A percentile compares a stretch with the other conserved stretches of the same genome.
Evolutionary conservation across 2,113 vertebrate species (phyloP).

Genomic region (Xenotilapia longispinis): DNA sequence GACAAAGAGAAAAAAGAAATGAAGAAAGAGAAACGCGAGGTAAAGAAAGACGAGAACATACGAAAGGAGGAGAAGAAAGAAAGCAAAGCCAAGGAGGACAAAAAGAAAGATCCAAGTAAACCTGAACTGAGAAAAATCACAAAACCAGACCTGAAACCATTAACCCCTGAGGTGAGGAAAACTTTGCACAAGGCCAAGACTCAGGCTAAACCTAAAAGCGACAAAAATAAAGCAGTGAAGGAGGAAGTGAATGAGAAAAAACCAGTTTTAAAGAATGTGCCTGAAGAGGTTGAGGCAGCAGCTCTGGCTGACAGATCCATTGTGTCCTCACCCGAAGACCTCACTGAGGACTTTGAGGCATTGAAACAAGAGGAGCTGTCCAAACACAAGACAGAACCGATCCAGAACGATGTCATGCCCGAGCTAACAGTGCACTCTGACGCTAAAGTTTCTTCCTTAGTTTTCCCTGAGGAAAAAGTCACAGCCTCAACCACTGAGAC

Average conservation of each 20-base stretch:
- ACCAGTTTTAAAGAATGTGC: conserved; percentile 52
- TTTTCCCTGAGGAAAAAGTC: conserved; percentile 58
- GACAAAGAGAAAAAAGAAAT: conserved; percentile 92
- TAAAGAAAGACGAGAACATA: conserved; percentile 80
- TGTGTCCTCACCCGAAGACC: conserved; percentile 92
- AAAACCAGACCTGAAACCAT: conserved; percentile 90
- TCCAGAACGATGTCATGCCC: conserved; percentile 26
- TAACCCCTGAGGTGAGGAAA: conserved; percentile 94
- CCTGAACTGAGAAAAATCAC: conserved; percentile 84
- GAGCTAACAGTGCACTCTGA: conserved; percentile 30
- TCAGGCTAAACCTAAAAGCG: conserved; percentile 80
- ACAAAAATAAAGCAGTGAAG: conserved; percentile 80
- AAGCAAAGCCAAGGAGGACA: conserved; percentile 81
- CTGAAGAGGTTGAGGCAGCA: conserved; percentile 54
- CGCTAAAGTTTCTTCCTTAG: conserved; percentile 33
- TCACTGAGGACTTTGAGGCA: conserved; percentile 93
- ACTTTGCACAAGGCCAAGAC: conserved; percentile 90
- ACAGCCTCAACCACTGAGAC: conserved; percentile 50
- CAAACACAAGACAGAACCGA: conserved; percentile 26
- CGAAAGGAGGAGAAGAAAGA: conserved; percentile 89
- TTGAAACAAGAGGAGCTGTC: conserved; percentile 78
- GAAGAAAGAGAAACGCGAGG: conserved; percentile 76
- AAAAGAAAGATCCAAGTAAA: conserved; percentile 84
- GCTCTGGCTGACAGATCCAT: conserved; percentile 74
- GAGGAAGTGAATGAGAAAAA: conserved; percentile 74